Evolutionary conservation across 2,797 vertebrate genomes (phyloP), one percentile per base, ranked within the genome.

Genomic region (Paratrypauchen microcephalus): DNA sequence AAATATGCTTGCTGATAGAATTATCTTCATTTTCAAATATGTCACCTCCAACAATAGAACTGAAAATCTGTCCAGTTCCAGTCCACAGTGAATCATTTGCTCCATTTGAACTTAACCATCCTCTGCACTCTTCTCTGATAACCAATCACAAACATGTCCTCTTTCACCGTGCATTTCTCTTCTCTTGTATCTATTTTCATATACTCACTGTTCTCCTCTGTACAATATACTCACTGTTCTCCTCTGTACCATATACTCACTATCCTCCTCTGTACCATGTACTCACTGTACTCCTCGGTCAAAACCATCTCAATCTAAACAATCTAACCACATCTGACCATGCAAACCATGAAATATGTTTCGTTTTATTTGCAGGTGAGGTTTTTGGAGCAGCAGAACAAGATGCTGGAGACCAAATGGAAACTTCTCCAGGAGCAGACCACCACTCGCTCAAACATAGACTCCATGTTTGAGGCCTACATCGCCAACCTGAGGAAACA

Each of bases 381-480:
- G 54, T 91, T 88, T 73, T 84, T 95, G 1, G 94, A 95, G 71
- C 93, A 94, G 79, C 92, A 95, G 80, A 94, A 95, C 85, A 94
- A 94, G 84, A 90, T 93, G 87, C 85, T 95, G 18, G 93, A 94
- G 82, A 94, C 93, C 68, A 93, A 94, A 70, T 95, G 93, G 92
- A 88, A 88, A 54, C 80, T 94, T 41, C 50, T 94, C 74, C 95
- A 97, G 76, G 93, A 93, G 0, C 92, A 94, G 65, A 94, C 91
- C 15, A 88, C 89, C 0, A 76, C 88, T 30, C 88, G 68, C 73
- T 92, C 86, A 63, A 93, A 83, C 79, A 66, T 85, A 0, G 87
- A 88, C 2, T 74, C 78, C 21, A 68, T 92, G 83, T 94, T 95
- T 0, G 91, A 95, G 66, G 86, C 84, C 48, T 93, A 94, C 74